Percentiles rank a stretch among this genome's conserved stretches.
phyloP scores from a whole-genome alignment of 1,140 invertebrate species.

The Zaprionus inermis region DNA sequence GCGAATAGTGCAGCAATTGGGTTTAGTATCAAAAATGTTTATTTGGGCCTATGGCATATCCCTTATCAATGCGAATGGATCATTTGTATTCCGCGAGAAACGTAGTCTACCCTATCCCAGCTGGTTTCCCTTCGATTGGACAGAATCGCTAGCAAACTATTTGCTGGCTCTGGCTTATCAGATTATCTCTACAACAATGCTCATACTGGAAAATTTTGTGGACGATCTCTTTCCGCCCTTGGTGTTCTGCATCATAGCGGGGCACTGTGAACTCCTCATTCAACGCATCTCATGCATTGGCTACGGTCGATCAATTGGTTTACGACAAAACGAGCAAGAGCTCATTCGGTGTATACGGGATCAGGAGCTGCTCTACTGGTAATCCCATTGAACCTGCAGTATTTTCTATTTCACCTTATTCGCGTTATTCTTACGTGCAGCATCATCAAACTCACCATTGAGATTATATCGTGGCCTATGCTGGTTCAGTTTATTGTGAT shows the following conservation, averaged over 20 bases:
- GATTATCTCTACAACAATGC: conserved; percentile 31
- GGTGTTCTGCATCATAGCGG: conserved; percentile 47
- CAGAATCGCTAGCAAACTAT: conserved; percentile 28
- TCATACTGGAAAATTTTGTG: conserved; percentile 55
- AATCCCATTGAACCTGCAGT: neutral
- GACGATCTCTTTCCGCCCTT: conserved; percentile 64
- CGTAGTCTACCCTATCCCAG: conserved; percentile 53
- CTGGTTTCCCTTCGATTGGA: conserved; percentile 74
- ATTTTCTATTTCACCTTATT: no score
- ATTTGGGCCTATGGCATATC: conserved; percentile 16
- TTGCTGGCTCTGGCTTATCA: conserved; percentile 47
- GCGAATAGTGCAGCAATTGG: conserved; percentile 13
- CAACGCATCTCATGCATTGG: conserved; percentile 58
- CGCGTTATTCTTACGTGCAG: conserved; percentile 11
- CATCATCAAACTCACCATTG: conserved; percentile 38
- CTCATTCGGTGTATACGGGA: conserved; percentile 58
- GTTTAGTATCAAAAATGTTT: conserved; percentile 39
- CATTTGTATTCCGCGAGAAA: conserved; percentile 28
- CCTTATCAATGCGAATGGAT: conserved; percentile 13
- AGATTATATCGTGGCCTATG: conserved; percentile 62
- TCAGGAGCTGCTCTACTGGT: conserved; percentile 63
- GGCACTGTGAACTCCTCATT: conserved; percentile 58
- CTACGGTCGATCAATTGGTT: conserved; percentile 8
- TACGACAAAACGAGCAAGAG: conserved; percentile 42
- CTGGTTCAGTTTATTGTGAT: conserved; percentile 68